Evolutionary conservation across 1,140 invertebrate species (phyloP).

Genomic region (Heliothis subflexa): DNA sequence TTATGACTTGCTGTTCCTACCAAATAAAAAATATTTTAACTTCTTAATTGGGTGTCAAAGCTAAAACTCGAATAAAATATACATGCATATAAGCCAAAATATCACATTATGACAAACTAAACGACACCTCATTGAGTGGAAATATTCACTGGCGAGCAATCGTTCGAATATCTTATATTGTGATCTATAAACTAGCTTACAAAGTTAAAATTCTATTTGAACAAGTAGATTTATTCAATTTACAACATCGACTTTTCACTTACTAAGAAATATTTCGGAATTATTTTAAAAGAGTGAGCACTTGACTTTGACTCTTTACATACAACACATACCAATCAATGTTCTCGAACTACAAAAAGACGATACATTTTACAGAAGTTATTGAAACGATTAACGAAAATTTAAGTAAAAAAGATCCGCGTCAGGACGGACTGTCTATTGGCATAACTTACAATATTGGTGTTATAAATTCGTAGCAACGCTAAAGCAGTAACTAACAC

Average conservation of each 20-base stretch:
- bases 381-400: conserved; percentile 30
- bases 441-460: conserved; percentile 74
- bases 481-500: conserved; percentile 42
- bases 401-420: conserved; percentile 67
- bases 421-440: conserved; percentile 75
- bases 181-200: conserved; percentile 22
- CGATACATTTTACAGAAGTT: conserved; percentile 1
- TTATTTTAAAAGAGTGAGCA: conserved; percentile 44
- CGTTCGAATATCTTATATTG: conserved; percentile 26
- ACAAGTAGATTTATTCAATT: conserved; percentile 44
- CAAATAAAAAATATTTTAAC: neutral
- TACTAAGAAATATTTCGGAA: conserved; percentile 31
- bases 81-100: neutral
- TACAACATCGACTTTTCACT: conserved; percentile 27
- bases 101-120: conserved; percentile 22
- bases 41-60: neutral
- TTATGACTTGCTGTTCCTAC: neutral
- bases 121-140: neutral
- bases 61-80: conserved; percentile 8
- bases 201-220: conserved; percentile 26
- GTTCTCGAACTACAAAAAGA: neutral
- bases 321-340: conserved; percentile 13
- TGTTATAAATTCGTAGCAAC: conserved; percentile 69
- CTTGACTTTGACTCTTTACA: conserved; percentile 15
- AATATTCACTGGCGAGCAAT: neutral